These are phyloP conservation scores for Leptinotarsa peninsularis DNA, from an alignment of 2,888 invertebrate genomes.

Conservation along the genomic window DNA sequence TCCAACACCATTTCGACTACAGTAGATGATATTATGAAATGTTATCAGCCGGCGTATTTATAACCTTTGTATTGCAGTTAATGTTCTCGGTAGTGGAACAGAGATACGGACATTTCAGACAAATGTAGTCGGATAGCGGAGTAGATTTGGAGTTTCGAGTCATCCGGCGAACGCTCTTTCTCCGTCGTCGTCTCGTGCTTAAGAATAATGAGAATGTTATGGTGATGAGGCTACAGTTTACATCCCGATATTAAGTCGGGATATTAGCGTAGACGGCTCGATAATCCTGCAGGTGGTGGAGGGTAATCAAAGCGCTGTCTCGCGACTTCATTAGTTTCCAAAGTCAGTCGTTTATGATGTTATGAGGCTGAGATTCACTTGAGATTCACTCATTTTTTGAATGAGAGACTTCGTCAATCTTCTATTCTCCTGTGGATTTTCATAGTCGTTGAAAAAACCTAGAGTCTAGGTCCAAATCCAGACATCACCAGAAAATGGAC, in stretches of 20 bases:
- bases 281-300: slow-evolving; percentile 57
- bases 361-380: background rate
- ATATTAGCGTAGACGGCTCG: slow-evolving; percentile 55
- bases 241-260: slow-evolving; percentile 62
- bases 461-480: too few species aligned
- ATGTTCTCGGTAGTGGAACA: slow-evolving; percentile 24
- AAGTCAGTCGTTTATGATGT: slow-evolving; percentile 1
- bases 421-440: too few species aligned
- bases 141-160: slow-evolving; percentile 28
- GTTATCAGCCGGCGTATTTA: slow-evolving; percentile 22
- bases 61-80: slow-evolving; percentile 22
- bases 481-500: too few species aligned
- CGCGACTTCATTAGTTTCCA: slow-evolving; percentile 3
- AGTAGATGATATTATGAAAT: slow-evolving; percentile 17
- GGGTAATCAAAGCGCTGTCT: slow-evolving; percentile 9
- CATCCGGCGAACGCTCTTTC: slow-evolving; percentile 25
- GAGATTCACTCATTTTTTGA: too few species aligned
- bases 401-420: too few species aligned
- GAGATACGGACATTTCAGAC: slow-evolving; percentile 22
- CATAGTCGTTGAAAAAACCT: too few species aligned
- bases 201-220: slow-evolving; percentile 66
- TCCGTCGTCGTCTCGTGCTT: slow-evolving; percentile 28
- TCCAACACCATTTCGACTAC: slow-evolving; percentile 16
- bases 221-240: slow-evolving; percentile 64
- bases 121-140: slow-evolving; percentile 27